Base-by-base conservation (phyloP, 2,888 invertebrate species). In the Lepidocyrtinus sp. region DNA sequence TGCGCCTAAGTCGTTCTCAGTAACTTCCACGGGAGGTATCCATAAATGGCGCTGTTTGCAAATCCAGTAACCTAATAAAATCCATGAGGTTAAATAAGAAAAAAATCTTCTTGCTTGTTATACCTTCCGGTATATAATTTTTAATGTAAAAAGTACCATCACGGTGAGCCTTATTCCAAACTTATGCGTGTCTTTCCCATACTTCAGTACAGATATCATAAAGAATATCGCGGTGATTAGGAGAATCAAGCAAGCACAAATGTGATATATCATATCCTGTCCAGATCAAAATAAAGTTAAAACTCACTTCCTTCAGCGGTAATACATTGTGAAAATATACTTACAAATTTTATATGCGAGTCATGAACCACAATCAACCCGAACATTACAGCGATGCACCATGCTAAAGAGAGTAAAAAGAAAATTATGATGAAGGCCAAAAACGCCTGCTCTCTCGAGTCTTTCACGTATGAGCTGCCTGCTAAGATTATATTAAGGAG, bases 231-330 rank as follows among this genome's bases (percentile, higher is more conserved):
- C 70, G 9, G 72, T 62, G 19, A 73, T 64, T 25, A 64, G 12
- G 1, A 84, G 72, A 15, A 74, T 25, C 1, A 82, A 12, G 24
- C 78, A 78, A 0, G 84, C 82, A 3, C 55, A 36, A 19, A 67
- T 22, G 27, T 82, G 82, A 62, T 75, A 82, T 0, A 76, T 1
- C 59, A 84, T 82, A 67, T 84, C 84, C 84, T 84, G n/a, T n/a
- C n/a, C n/a, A n/a, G 12, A 21, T 63, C 61, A 22, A 27, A 12
- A 19, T 21, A 63, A 65, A 62, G 15, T 63, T 2, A 27, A 21
- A 9, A 21, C 12, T 21, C 12, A 25, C 36, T 67, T n/a, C 5
- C 5, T 5, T 15, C 5, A 7, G 7, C 7, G n/a, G 17, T 67
- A 9, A 67, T 25, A 7, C 12, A 24, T 67, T 27, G 5, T 7